Evolutionary conservation across 1,140 invertebrate species (phyloP).

Genomic region (Argopecten irradians): DNA sequence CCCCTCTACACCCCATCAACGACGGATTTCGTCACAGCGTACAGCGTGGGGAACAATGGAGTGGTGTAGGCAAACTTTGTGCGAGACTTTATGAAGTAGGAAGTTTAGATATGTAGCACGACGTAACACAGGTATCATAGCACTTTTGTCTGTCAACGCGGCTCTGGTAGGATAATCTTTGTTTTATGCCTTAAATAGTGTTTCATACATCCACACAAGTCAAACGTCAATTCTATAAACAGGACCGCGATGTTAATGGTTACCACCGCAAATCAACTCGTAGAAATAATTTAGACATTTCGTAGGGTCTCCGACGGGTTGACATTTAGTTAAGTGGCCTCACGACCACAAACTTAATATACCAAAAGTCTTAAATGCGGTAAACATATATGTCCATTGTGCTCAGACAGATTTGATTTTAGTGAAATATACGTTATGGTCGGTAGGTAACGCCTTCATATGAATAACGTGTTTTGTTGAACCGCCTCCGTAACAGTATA

Average conservation of each 20-base stretch:
- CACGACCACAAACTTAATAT: background rate
- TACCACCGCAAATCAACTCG: background rate
- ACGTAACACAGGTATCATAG: background rate
- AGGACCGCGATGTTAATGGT: background rate
- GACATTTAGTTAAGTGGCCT: background rate
- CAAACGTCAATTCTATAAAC: background rate
- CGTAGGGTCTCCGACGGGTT: background rate
- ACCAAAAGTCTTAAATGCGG: background rate
- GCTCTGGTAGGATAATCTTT: background rate
- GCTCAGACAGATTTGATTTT: background rate
- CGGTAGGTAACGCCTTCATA: background rate
- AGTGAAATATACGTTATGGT: background rate
- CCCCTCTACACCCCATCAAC: background rate
- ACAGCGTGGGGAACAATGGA: background rate
- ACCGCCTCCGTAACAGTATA: background rate
- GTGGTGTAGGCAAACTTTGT: background rate
- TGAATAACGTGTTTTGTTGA: background rate
- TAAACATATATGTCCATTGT: background rate
- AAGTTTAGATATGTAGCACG: background rate
- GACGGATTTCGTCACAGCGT: background rate
- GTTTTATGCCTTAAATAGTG: slow-evolving; percentile 17
- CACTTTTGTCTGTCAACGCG: background rate
- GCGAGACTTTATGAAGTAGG: background rate
- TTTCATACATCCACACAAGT: background rate
- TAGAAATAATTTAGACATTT: background rate